Conservation (phyloP, 2,113 vertebrate species). For the Austrofundulus limnaeus region DNA sequence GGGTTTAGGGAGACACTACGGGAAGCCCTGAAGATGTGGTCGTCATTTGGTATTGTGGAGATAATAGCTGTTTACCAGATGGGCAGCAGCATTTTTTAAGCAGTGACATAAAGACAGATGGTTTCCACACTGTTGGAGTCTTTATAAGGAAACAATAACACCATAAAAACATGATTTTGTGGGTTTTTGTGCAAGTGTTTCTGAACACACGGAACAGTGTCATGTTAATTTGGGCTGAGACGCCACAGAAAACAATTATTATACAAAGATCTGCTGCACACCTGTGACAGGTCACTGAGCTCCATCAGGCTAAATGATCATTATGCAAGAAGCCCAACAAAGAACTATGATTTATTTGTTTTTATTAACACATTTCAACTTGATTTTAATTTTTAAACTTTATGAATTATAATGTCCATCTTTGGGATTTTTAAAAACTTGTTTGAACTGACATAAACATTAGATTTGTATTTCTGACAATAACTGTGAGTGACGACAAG, state of each 20-base stretch:
- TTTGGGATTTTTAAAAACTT: too few species aligned
- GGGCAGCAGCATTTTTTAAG: slow-evolving; percentile 47
- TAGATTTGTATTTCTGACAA: too few species aligned
- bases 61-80: slow-evolving; percentile 75
- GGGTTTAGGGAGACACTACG: slow-evolving; percentile 51
- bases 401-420: background rate
- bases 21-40: slow-evolving; percentile 45
- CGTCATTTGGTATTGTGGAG: slow-evolving; percentile 57
- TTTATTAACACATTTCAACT: background rate
- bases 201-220: slow-evolving; percentile 39
- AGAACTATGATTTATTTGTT: too few species aligned
- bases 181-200: slow-evolving; percentile 53
- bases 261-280: slow-evolving; percentile 9
- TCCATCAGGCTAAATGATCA: slow-evolving; percentile 5
- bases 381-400: background rate
- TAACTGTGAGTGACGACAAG: background rate
- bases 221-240: slow-evolving; percentile 27
- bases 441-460: slow-evolving; percentile 3
- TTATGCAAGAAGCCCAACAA: slow-evolving; percentile 6
- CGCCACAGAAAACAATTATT: slow-evolving; percentile 56
- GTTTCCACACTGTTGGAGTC: slow-evolving; percentile 56
- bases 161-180: slow-evolving; percentile 65
- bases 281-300: slow-evolving; percentile 24
- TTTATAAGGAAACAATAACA: slow-evolving; percentile 73
- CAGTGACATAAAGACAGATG: slow-evolving; percentile 56